Evolutionary conservation across 30 jellyfish, hydroid and myxozoan genomes (phyloP).

Genomic region (Catostylus mosaicus): DNA sequence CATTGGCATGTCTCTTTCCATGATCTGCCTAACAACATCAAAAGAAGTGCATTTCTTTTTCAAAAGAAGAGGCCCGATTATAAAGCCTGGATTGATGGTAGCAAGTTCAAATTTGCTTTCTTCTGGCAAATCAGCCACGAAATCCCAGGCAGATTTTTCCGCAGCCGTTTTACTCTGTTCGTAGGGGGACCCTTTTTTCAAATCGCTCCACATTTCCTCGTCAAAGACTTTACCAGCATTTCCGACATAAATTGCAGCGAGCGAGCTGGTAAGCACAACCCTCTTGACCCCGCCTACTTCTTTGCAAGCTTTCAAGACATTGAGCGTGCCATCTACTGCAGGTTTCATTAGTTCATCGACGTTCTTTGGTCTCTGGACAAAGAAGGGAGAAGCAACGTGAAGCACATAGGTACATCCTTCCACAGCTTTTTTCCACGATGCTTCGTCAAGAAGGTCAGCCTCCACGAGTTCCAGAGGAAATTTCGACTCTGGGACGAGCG

Average conservation of each 20-base stretch:
- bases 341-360: constrained; percentile 56
- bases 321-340: constrained; percentile 63
- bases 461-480: constrained; percentile 58
- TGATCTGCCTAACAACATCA: constrained; percentile 8
- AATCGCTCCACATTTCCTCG: constrained; percentile 51
- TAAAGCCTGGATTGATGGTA: constrained; percentile 46
- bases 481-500: constrained; percentile 25
- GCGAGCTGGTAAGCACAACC: constrained; percentile 63
- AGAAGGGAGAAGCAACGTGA: constrained; percentile 63
- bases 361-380: constrained; percentile 20
- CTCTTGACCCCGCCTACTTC: constrained; percentile 65
- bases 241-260: constrained; percentile 43
- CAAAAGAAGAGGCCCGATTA: constrained; percentile 48
- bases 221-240: constrained; percentile 23
- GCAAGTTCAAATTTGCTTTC: constrained; percentile 43
- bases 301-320: constrained; percentile 49
- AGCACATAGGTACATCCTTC: constrained; percentile 63
- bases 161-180: constrained; percentile 48
- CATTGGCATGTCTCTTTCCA: constrained; percentile 30
- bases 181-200: constrained; percentile 19
- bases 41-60: constrained; percentile 26
- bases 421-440: constrained; percentile 54
- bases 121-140: constrained; percentile 42
- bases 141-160: constrained; percentile 69
- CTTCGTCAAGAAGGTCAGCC: constrained; percentile 58